Conservation (phyloP, 2,113 vertebrate species). For the Polyodon spathula region DNA sequence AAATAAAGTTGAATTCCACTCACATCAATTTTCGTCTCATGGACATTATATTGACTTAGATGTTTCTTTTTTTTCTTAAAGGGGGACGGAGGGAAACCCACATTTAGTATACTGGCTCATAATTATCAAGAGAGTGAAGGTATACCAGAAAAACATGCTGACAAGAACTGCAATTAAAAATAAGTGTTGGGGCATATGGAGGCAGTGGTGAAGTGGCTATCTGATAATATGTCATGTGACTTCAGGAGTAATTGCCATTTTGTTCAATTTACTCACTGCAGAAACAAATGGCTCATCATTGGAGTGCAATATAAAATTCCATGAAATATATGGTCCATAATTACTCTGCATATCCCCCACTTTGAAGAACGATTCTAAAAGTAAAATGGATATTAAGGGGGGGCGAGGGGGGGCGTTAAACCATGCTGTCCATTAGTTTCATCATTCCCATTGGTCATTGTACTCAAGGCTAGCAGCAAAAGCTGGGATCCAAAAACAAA, state of each 20-base stretch:
- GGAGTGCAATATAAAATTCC: constrained; percentile 22
- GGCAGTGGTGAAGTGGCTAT: constrained; percentile 4
- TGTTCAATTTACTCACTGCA: constrained; percentile 25
- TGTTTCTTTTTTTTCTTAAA: too few relatives aligned
- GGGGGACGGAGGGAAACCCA: too few relatives aligned
- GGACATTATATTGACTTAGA: too few relatives aligned
- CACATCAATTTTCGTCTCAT: too few relatives aligned
- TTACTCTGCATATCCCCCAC: constrained; percentile 1
- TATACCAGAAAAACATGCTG: constrained; percentile 2
- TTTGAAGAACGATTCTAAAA: too few relatives aligned
- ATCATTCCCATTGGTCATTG: too few relatives aligned
- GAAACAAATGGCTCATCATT: constrained; percentile 29
- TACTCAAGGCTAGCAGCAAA: too few relatives aligned
- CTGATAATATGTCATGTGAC: constrained; percentile 10
- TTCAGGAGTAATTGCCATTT: constrained; percentile 24
- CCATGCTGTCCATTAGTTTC: too few relatives aligned
- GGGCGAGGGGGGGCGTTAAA: too few relatives aligned
- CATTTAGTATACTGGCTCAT: constrained; percentile 9
- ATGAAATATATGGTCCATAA: constrained; percentile 28
- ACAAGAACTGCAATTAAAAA: constrained; percentile 24
- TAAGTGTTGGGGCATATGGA: constrained; percentile 22
- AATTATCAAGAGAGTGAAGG: constrained; percentile 18
- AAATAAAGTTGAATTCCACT: too few relatives aligned
- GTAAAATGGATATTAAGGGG: too few relatives aligned
- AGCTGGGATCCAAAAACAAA: too few relatives aligned